Base-by-base conservation (phyloP, 2,888 invertebrate genomes). In the Scaptomyza flava region DNA sequence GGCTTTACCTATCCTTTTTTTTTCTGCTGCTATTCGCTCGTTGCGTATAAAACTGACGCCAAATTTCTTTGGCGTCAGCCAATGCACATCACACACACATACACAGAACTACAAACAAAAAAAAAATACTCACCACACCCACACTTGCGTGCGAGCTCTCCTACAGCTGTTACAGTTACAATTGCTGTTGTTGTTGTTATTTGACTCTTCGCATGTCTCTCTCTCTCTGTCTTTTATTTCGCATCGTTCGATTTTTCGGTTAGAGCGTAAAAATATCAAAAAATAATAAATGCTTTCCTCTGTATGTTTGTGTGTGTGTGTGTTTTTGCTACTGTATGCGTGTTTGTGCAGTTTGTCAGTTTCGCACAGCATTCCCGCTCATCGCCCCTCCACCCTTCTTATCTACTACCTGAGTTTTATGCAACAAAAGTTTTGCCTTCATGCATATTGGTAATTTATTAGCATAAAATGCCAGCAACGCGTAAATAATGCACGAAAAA, bases 1-100 rank as follows among this genome's bases (percentile, higher is more conserved):
- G 8, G 46, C 52, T 38, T 51, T 41, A 59, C 63, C 63, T 76
- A 20, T 9, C 17, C n/a, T n/a, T 73, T 66, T 57, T 20, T 20
- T 9, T 27, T 38, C 38, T 64, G 58, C 70, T 66, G 47, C 45
- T 47, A 36, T 41, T 58, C 60, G 60, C 52, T 53, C 57, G 57
- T 56, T 65, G 70, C 86, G 73, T 79, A 87, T 84, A 84, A 64
- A 84, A 81, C 85, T 87, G 87, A 82, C 82, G 82, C 82, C 82
- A 87, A 82, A 82, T 87, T 87, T 82, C 81, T 87, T 87, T 82
- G 82, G 82, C 82, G 82, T 87, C 87, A 84, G 68, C 79, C 87
- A 84, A 69, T 76, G 79, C 82, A 81, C 65, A 68, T 41, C 41
- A 46, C 48, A 54, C 62, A 45, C 57, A 41, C 56, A 31, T 43